phyloP scores from a whole-genome alignment of 1,140 invertebrate species.

The Aphelenchoides avenae region DNA sequence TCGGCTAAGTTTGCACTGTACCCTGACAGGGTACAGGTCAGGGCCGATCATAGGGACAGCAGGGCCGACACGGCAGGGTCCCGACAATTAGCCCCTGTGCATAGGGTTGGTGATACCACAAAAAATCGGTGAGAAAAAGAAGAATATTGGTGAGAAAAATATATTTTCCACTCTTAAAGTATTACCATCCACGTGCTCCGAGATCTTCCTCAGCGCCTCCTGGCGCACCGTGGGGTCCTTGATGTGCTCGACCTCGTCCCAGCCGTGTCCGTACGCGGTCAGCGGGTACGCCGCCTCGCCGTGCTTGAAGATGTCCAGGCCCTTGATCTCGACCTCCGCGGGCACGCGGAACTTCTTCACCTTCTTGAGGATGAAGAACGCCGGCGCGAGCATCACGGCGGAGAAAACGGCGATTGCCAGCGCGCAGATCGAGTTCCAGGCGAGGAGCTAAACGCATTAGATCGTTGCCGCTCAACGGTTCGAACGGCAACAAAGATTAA shows the following conservation, averaged over 20 bases:
- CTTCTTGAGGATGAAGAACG: too few species aligned
- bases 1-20: too few species aligned
- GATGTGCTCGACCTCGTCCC: constrained; percentile 72
- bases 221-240: constrained; percentile 53
- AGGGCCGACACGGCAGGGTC: neutral
- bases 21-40: too few species aligned
- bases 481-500: too few species aligned
- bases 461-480: too few species aligned
- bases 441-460: too few species aligned
- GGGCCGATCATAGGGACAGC: too few species aligned
- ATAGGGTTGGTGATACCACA: neutral
- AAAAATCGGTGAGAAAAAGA: neutral
- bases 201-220: constrained; percentile 1
- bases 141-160: constrained; percentile 2
- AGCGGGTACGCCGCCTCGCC: constrained; percentile 64
- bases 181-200: neutral
- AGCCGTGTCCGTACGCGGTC: constrained; percentile 61
- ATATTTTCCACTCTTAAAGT: neutral
- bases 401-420: too few species aligned
- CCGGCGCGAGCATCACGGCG: too few species aligned
- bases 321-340: constrained; percentile 63
- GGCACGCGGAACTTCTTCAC: constrained; percentile 62
- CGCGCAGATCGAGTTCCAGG: too few species aligned
- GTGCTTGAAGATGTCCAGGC: constrained; percentile 64
- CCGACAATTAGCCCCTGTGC: neutral